A percentile compares a stretch with the other conserved stretches of the same genome.
These are phyloP conservation scores for Cynoglossus semilaevis DNA, from an alignment of 2,113 vertebrate species.

Conservation along the genomic window DNA sequence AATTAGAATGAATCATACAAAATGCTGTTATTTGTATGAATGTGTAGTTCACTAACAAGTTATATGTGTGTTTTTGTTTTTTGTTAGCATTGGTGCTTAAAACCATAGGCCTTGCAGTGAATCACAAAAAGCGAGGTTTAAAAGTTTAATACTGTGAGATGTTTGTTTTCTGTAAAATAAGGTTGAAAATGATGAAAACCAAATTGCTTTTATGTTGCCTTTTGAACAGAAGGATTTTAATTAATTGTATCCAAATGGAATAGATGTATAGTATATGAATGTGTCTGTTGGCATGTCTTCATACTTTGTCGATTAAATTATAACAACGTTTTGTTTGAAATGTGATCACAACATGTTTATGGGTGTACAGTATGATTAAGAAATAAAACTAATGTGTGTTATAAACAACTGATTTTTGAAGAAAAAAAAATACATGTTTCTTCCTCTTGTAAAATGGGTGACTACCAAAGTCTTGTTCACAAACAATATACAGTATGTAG, in stretches of 20 bases:
- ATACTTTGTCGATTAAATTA: conserved; percentile 51
- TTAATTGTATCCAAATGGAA: conserved; percentile 28
- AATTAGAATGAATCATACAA: too few relatives aligned
- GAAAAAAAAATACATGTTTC: too few relatives aligned
- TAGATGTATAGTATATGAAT: conserved; percentile 4
- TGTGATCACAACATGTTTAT: conserved; percentile 57
- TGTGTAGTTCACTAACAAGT: conserved; percentile 21
- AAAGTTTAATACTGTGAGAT: conserved; percentile 33
- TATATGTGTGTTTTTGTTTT: conserved; percentile 26
- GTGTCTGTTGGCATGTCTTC: conserved; percentile 55
- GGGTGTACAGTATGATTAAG: conserved; percentile 67
- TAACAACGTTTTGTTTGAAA: conserved; percentile 57
- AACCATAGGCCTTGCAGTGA: conserved; percentile 56
- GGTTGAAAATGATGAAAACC: conserved; percentile 13
- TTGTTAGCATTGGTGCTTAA: conserved; percentile 55
- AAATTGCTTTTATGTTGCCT: conserved; percentile 26
- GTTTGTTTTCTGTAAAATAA: background rate
- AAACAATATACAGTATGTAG: too few relatives aligned
- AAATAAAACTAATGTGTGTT: conserved; percentile 61
- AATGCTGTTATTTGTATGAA: conserved; percentile 29
- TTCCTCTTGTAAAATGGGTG: too few relatives aligned
- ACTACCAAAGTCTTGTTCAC: too few relatives aligned
- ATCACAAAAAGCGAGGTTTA: conserved; percentile 19
- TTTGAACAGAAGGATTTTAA: conserved; percentile 30
- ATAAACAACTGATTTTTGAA: conserved; percentile 26